Base-by-base conservation (phyloP, 2,113 vertebrate species). In the Amia ocellicauda region DNA sequence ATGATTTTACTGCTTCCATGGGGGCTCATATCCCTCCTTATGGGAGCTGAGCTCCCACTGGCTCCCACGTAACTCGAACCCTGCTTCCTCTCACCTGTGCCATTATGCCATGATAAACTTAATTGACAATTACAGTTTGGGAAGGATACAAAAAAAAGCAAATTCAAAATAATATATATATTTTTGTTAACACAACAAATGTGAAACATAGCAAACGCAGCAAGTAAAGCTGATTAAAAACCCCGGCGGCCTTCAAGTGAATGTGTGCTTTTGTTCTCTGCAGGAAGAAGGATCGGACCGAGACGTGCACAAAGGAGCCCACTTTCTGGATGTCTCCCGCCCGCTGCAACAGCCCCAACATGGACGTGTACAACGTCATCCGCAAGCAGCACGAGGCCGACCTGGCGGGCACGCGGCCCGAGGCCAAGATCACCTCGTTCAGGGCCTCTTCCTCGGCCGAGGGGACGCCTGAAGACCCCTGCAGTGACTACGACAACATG, bases 401-500 rank as follows among this genome's bases (percentile, higher is more conserved):
- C 61, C 83, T 98, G 69, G 74, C 90, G 0, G 89, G 90, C 16
- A 75, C 91, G 3, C 89, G 94, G 9, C 93, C 96, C 0, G 74
- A 88, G 56, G 89, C 89, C 16, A 89, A 91, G 64, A 97, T 96
- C 66, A 93, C 91, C n/a, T 98, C 97, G 4, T 99, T 99, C 77
- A 77, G 91, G 5, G 83, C 74, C 9, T 89, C 89, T 31, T 86
- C 76, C 24, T 69, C 71, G 0, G 74, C 74, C 41, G 78, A 78
- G 8, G 74, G 51, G 17, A 60, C 64, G 14, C 89, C 84, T 0
- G 83, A 88, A 53, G 72, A 85, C 75, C 0, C 87, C 80, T n/a
- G 90, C 66, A 88, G 85, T 23, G 93, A 92, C 61, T 90, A 90
- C 1, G 89, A 91, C 62, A 90, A 91, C 40, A 64, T 82, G 11